Base-by-base conservation (phyloP, 2,113 vertebrate species). In the Gobius niger region DNA sequence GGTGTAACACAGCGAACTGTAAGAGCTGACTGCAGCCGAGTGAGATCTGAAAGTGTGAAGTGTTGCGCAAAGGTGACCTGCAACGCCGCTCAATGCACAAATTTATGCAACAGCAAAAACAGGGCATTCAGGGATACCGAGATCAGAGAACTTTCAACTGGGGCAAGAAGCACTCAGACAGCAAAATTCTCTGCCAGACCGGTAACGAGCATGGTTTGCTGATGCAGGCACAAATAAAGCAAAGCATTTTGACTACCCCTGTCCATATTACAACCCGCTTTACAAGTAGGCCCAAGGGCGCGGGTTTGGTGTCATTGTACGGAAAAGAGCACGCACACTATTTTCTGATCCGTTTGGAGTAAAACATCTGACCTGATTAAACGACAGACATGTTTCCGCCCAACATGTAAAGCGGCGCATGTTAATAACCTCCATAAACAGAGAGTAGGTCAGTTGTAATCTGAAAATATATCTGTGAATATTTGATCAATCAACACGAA, bases 21-120 rank as follows among this genome's bases (percentile, higher is more conserved):
- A 76, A 78, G 73, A 83, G 83, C 80, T 86, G 64, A 87, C 76
- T 77, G 73, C 73, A 73, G 65, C 56, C 7, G 47, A 66, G 51
- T 68, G 52, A 49, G 49, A 75, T 77, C 64, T 72, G 74, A 70
- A 24, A 59, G 65, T 34, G 18, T 16, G 60, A 73, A 59, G 70
- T 78, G 67, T 80, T 44, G 78, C 63, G 62, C 41, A 52, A 2
- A 9, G 57, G 56, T 44, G 65, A 44, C 53, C 53, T 47, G 40
- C 47, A 56, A 53, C 40, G 51, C 69, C 62, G 63, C 62, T 49
- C 7, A 7, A 59, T 46, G 42, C 59, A 72, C 78, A 60, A 44
- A 60, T 60, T 41, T 60, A 60, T 60, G 57, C 57, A 60, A 57
- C 54, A 8, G 40, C 40, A 44, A 60, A 44, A 42, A 60, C 56